These are phyloP conservation scores for Heteronetta atricapilla DNA, from an alignment of 2,113 vertebrate species.

Conservation along the genomic window DNA sequence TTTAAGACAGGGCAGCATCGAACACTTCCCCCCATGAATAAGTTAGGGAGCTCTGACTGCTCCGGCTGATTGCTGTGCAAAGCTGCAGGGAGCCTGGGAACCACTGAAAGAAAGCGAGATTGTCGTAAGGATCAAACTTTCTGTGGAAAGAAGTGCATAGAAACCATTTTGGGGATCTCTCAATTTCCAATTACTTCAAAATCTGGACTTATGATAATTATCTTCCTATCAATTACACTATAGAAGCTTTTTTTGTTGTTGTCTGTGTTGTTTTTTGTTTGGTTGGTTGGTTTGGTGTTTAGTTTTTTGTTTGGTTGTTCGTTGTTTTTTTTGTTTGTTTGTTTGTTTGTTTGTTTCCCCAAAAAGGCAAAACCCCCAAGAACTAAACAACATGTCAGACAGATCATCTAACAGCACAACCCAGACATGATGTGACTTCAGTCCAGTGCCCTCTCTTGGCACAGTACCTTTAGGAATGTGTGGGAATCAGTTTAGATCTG, in stretches of 20 bases:
- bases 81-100: not conserved
- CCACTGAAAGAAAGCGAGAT: not conserved
- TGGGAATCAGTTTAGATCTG: not conserved
- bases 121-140: not conserved
- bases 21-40: not conserved
- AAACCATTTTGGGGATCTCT: not conserved
- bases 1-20: not conserved
- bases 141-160: not conserved
- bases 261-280: too few species aligned
- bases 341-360: too few species aligned
- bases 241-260: not conserved
- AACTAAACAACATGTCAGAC: not conserved
- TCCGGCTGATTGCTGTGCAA: not conserved
- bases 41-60: not conserved
- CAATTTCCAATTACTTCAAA: not conserved
- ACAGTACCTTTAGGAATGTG: not conserved
- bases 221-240: not conserved
- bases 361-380: not conserved
- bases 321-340: too few species aligned
- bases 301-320: too few species aligned
- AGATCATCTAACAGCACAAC: not conserved
- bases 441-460: not conserved
- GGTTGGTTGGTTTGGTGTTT: too few species aligned
- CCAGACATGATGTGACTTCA: not conserved
- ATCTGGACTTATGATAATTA: fast-evolving